Base-by-base conservation (phyloP, 2,797 vertebrate species). In the Sitta carolinensis region DNA sequence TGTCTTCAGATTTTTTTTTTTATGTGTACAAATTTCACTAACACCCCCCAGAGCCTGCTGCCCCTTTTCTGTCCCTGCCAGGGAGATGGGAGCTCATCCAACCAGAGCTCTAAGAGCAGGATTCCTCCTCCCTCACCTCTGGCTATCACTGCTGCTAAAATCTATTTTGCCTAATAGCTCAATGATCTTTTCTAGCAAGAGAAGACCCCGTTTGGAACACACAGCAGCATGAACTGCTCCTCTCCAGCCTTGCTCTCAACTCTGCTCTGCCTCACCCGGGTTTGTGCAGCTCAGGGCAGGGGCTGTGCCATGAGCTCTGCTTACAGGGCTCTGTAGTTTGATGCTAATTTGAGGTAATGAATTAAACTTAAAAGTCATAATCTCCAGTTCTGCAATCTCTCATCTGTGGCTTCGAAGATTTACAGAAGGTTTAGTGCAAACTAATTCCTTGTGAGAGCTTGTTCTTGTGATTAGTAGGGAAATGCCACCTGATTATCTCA, bases 341-440 rank as follows among this genome's bases (percentile, higher is more conserved):
- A 96, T 89, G 87, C 59, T 97, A 94, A 97, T 97, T 94, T 77
- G 95, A 92, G 87, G 45, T 90, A 94, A 97, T 91, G 89, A 95
- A 89, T 94, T 72, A 90, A 92, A 89, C 79, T 95, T 93, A 93
- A 94, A 95, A 96, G 54, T 83, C 92, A 67, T 90, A 69, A 97
- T 96, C 95, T 83, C 51, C 96, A 93, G 88, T 61, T 88, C 67
- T 82, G 59, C 5, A 9, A 61, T 70, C 93, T 94, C 94, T 87
- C 89, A 30, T 70, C 32, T 81, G 32, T 32, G 69, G 84, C 79
- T 88, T 90, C 36, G 40, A 84, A 62, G 42, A 68, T 66, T 92
- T 75, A 75, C 52, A 51, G 94, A 91, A 85, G 79, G 84, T 73
- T 87, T 64, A 52, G 92, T 69, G 91, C 87, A 77, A 92, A 82